These are phyloP conservation scores for Heliothis peltigera DNA, from an alignment of 2,888 invertebrate species.

Conservation along the genomic window DNA sequence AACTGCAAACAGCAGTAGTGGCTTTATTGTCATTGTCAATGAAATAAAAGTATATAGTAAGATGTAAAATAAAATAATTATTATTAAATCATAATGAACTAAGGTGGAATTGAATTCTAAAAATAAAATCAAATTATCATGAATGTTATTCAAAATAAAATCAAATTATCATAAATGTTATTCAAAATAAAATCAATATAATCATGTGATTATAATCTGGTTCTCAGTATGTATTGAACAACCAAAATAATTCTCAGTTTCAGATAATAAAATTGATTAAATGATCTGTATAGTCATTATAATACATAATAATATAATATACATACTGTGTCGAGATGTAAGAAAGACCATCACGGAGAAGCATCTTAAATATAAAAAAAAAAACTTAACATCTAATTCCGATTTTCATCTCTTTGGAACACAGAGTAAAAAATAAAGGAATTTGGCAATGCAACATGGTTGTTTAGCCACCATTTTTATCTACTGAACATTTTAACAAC, in stretches of 20 bases:
- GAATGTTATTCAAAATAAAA: no score
- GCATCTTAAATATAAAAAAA: constrained; percentile 60
- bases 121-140: no score
- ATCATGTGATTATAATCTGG: neutral
- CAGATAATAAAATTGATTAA: neutral
- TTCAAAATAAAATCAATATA: neutral
- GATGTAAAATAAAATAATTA: neutral
- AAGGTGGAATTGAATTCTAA: no score
- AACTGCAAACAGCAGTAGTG: neutral
- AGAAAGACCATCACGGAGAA: constrained; percentile 37
- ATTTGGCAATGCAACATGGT: constrained; percentile 81
- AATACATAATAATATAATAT: constrained; percentile 5
- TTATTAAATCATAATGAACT: neutral
- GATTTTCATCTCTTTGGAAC: constrained; percentile 86
- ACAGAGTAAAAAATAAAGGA: constrained; percentile 77
- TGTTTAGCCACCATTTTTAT: constrained; percentile 74
- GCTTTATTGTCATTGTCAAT: constrained; percentile 10
- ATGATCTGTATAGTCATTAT: neutral
- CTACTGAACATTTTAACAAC: constrained; percentile 72
- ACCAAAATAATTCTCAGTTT: neutral
- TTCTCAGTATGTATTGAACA: no score
- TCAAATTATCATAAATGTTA: no score
- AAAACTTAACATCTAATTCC: constrained; percentile 78
- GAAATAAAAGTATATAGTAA: neutral
- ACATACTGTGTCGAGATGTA: constrained; percentile 49